Evolutionary conservation across 2,113 vertebrate species (phyloP).

Genomic region (Heptranchias perlo): DNA sequence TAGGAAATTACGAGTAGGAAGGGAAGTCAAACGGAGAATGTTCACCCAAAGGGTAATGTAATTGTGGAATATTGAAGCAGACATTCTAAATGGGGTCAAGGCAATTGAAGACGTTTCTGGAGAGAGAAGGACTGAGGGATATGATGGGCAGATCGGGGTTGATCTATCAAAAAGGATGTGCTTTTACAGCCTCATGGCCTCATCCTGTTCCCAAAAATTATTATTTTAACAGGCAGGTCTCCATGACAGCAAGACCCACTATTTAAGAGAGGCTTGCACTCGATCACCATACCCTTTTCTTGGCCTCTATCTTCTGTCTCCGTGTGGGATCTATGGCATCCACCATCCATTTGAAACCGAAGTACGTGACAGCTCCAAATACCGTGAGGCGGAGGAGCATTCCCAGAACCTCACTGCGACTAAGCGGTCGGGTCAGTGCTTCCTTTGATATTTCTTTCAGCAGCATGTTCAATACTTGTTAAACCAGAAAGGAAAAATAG

Average conservation of each 20-base stretch:
- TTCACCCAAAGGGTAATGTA: not conserved
- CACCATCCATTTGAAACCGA: slow-evolving; percentile 67
- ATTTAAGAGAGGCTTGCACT: not conserved
- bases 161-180: not conserved
- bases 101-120: not conserved
- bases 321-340: slow-evolving; percentile 65
- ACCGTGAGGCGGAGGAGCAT: slow-evolving; percentile 61
- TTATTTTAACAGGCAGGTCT: no score
- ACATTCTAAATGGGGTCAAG: not conserved
- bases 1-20: not conserved
- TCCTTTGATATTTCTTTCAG: slow-evolving; percentile 61
- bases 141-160: not conserved
- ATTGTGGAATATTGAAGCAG: not conserved
- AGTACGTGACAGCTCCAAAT: slow-evolving; percentile 67
- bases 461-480: slow-evolving; percentile 45
- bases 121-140: not conserved
- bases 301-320: slow-evolving; percentile 64
- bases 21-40: not conserved
- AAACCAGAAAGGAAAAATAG: not conserved
- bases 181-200: not conserved
- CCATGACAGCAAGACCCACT: not conserved
- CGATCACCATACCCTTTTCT: slow-evolving; percentile 56
- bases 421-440: slow-evolving; percentile 58
- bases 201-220: not conserved
- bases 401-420: slow-evolving; percentile 60